Conservation (phyloP, 1,140 invertebrate species). For the Chrysoperla carnea region DNA sequence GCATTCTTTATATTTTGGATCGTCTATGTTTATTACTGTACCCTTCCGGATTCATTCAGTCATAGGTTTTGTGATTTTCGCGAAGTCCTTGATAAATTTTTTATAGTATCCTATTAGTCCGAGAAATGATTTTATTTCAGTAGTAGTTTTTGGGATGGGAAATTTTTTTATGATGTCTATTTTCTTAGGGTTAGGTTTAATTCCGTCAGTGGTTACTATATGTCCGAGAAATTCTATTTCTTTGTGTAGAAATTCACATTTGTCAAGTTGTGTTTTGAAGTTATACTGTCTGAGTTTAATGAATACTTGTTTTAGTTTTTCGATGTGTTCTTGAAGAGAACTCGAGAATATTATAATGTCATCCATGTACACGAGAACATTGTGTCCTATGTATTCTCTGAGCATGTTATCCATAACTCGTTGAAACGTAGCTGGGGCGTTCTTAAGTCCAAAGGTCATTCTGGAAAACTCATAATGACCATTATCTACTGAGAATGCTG, state of each 20-base stretch:
- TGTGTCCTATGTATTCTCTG: conserved; percentile 9
- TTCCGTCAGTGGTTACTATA: conserved; percentile 9
- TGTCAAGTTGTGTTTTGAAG: conserved; percentile 11
- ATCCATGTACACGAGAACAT: conserved; percentile 15
- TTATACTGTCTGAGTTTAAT: conserved; percentile 7
- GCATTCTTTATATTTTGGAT: conserved; percentile 7
- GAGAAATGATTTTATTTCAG: conserved; percentile 13
- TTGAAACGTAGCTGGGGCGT: conserved; percentile 21
- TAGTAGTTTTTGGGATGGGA: conserved; percentile 8
- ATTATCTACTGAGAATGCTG: conserved; percentile 5
- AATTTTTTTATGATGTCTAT: conserved; percentile 10
- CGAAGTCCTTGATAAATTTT: conserved; percentile 12
- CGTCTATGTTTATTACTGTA: conserved; percentile 1
- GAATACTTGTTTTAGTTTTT: conserved; percentile 8
- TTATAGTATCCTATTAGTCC: conserved; percentile 14
- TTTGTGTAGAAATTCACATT: conserved; percentile 10
- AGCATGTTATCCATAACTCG: conserved; percentile 20
- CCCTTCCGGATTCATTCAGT: conserved; percentile 3
- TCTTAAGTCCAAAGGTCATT: conserved; percentile 12
- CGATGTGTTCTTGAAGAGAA: conserved; percentile 9
- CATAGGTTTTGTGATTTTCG: conserved; percentile 9
- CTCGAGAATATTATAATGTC: conserved; percentile 6
- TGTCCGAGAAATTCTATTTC: conserved; percentile 11
- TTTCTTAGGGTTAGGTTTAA: conserved; percentile 13
- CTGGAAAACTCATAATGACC: conserved; percentile 6